Evolutionary conservation across 2,888 invertebrate species (phyloP), one percentile per base, ranked within the genome.

Genomic region (Oscheius sp.): DNA sequence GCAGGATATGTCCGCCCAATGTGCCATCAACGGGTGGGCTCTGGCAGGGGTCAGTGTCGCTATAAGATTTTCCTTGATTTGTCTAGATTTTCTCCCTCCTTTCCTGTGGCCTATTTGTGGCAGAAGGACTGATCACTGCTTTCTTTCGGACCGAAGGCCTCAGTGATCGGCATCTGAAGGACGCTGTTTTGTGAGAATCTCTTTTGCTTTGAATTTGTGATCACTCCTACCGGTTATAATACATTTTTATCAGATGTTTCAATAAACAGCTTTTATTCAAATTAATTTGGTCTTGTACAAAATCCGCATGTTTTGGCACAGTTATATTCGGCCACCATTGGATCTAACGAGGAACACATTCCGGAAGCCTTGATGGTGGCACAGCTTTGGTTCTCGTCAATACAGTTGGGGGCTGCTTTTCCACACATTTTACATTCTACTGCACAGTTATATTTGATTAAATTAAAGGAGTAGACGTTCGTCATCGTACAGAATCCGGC

Each of bases 1-100:
- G 59, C 63, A 67, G 3, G 77, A 75, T 47, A 77, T 80, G 73
- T 77, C 80, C 30, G 77, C 82, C 6, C 81, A 82, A 51, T 83
- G 83, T 61, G 82, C 81, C 17, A 82, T 83, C 63, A 83, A 83
- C 56, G 83, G 83, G 54, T 83, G 83, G 83, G 83, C 83, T 12
- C 51, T 83, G 30, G 83, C 83, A 12, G 83, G 83, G 44, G 83
- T 83, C 28, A 69, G 74, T 65, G 22, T 47, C 41, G 41, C 4
- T 41, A n/a, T n/a, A n/a, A n/a, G n/a, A n/a, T n/a, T n/a, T n/a
- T n/a, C n/a, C n/a, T n/a, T n/a, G n/a, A n/a, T n/a, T n/a, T 44
- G 41, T 76, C 33, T 72, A 82, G 82, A 83, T 83, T 38, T 83
- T 82, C 72, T 80, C 82, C 6, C 76, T 83, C 12, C 75, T 83